phyloP scores from a whole-genome alignment of 1,140 invertebrate genomes.

The Magallana ariakensis region DNA sequence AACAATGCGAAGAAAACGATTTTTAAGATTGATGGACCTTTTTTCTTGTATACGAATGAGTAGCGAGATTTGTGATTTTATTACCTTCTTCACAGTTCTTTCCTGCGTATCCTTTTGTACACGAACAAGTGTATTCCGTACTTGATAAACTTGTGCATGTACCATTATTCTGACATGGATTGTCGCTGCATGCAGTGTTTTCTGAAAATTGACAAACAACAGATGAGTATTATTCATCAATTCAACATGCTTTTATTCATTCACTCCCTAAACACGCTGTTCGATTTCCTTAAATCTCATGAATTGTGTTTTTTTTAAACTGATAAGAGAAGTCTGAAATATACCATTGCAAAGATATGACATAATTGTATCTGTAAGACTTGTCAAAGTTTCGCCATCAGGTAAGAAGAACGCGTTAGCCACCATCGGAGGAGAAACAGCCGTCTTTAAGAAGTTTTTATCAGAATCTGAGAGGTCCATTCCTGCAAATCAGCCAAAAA shows the following conservation, averaged over 20 bases:
- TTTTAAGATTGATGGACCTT: too few relatives aligned
- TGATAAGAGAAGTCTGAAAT: background rate
- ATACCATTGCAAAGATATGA: slow-evolving; percentile 72
- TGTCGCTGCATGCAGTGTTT: slow-evolving; percentile 62
- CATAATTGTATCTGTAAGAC: slow-evolving; percentile 63
- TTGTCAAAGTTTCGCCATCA: slow-evolving; percentile 56
- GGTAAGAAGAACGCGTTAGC: slow-evolving; percentile 58
- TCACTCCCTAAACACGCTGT: background rate
- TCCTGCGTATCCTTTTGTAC: slow-evolving; percentile 87
- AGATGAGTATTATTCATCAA: background rate
- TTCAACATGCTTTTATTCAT: too few relatives aligned
- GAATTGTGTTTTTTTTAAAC: background rate
- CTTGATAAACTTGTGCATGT: slow-evolving; percentile 95
- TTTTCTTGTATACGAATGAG: too few relatives aligned
- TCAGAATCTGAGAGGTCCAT: slow-evolving; percentile 64
- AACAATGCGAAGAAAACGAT: too few relatives aligned
- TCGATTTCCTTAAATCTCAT: background rate
- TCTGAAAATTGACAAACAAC: slow-evolving; percentile 50
- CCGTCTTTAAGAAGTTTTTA: slow-evolving; percentile 60
- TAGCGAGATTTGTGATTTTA: too few relatives aligned
- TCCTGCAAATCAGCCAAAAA: slow-evolving; percentile 57
- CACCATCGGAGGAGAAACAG: slow-evolving; percentile 64
- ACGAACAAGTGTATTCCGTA: slow-evolving; percentile 93
- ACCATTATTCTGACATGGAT: slow-evolving; percentile 94
- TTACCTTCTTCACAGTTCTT: slow-evolving; percentile 72